These are phyloP conservation scores for Rhizoglyphus robini DNA, from an alignment of 1,140 invertebrate species.

Conservation along the genomic window DNA sequence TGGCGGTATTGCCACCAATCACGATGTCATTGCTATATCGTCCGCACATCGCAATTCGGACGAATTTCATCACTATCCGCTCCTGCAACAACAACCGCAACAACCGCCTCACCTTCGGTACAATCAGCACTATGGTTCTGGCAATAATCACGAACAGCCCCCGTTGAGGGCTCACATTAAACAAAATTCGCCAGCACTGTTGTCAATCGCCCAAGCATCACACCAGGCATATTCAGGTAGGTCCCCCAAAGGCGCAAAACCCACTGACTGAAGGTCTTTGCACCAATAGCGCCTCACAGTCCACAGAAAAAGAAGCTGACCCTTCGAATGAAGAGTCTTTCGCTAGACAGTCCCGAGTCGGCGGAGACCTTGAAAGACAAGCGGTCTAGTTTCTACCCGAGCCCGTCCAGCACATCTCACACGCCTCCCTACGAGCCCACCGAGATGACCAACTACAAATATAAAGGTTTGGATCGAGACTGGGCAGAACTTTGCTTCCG, in stretches of 20 bases:
- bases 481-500: no score
- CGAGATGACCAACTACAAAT: neutral
- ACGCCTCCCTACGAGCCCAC: neutral
- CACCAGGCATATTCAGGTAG: slow-evolving; percentile 8
- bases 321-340: slow-evolving; percentile 91
- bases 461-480: slow-evolving; percentile 5
- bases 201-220: slow-evolving; percentile 16
- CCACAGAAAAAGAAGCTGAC: slow-evolving; percentile 87
- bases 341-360: slow-evolving; percentile 81
- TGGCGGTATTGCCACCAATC: neutral
- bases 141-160: neutral
- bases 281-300: slow-evolving; percentile 84
- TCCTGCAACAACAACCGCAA: neutral
- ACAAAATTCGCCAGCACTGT: neutral
- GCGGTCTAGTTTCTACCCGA: neutral
- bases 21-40: neutral
- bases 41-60: neutral
- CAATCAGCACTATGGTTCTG: neutral
- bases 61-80: neutral
- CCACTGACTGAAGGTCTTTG: no score
- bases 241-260: neutral
- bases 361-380: slow-evolving; percentile 36
- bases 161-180: neutral
- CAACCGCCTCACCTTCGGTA: neutral
- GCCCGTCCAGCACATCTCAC: neutral